Base-by-base conservation (phyloP, 2,888 invertebrate species). In the Cerceris rybyensis region DNA sequence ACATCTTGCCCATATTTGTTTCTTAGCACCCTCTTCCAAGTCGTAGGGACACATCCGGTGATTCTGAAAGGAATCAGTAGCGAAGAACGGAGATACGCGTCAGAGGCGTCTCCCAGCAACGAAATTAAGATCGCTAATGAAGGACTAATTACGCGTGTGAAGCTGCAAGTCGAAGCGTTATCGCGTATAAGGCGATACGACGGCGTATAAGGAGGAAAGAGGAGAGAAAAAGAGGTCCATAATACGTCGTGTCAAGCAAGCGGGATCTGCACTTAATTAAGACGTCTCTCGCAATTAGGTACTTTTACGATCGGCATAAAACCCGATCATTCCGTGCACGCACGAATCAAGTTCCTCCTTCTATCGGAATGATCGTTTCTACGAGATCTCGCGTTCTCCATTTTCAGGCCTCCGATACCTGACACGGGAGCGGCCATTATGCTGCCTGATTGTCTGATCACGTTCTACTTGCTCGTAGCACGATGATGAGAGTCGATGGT, bases 261-360 rank as follows among this genome's bases (percentile, higher is more conserved):
- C 17, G 49, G 46, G 57, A 65, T 70, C 75, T 52, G 71, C 77
- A 75, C 76, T 87, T 84, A 88, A 88, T 88, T 87, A 86, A 88
- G 87, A 88, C 79, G 81, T 85, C 79, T 80, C 65, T 57, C 57
- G 81, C 87, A 88, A 88, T 88, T 88, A 88, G 84, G 75, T 60
- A 67, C 65, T 75, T 79, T 82, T 77, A 80, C 69, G 82, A 78
- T 77, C 81, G 76, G 70, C 78, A 79, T 80, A 86, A 87, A 87
- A 79, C 68, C 75, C 81, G 75, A 84, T 87, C 84, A 85, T 87
- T 87, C 83, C 68, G 76, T 66, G 82, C 87, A 85, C 87, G 87
- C 80, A 82, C 76, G 64, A 70, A 81, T 83, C 84, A 72, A 69
- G 78, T 83, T 80, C 82, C 70, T 78, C 77, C 63, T 70, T 46